Evolutionary conservation across 37 sponge, comb jelly and placozoan species (phyloP).

Genomic region (Eunapius fragilis): DNA sequence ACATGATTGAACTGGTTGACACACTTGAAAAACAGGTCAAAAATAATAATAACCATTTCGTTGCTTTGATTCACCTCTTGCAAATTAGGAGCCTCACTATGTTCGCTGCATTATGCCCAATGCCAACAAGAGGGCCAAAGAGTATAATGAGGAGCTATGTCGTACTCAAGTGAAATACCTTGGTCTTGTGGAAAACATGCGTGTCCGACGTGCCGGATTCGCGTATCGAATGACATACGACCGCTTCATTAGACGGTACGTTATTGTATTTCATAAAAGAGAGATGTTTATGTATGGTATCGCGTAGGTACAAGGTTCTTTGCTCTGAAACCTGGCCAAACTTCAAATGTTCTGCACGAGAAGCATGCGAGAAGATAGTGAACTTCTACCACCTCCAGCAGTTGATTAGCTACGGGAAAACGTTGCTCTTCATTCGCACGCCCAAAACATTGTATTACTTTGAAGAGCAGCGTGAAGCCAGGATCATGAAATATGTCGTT

Average conservation of each 20-base stretch:
- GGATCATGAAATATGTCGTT: slow-evolving; percentile 14
- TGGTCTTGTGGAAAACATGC: slow-evolving; percentile 75
- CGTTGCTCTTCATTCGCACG: slow-evolving; percentile 60
- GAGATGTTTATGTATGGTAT: not conserved
- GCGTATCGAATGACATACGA: slow-evolving; percentile 61
- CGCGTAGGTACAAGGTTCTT: slow-evolving; percentile 62
- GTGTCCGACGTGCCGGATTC: slow-evolving; percentile 76
- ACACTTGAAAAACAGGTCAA: slow-evolving; percentile 59
- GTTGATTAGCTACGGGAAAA: slow-evolving; percentile 65
- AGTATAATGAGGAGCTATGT: slow-evolving; percentile 55
- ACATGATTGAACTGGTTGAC: slow-evolving; percentile 62
- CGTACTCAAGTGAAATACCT: slow-evolving; percentile 71
- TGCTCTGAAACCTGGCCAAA: slow-evolving; percentile 38
- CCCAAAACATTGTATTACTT: slow-evolving; percentile 63
- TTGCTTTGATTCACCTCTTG: too few species aligned
- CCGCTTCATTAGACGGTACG: slow-evolving; percentile 57
- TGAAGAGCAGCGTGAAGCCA: slow-evolving; percentile 50
- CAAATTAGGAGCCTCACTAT: slow-evolving; percentile 68
- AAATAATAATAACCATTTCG: too few species aligned
- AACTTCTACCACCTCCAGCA: slow-evolving; percentile 37
- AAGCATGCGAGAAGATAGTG: slow-evolving; percentile 40
- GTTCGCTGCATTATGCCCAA: slow-evolving; percentile 83
- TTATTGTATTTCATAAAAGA: not conserved
- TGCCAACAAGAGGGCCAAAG: slow-evolving; percentile 34
- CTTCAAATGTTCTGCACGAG: slow-evolving; percentile 3